Conservation (phyloP, 2,113 vertebrate genomes). For the Corythornis vintsioides region DNA sequence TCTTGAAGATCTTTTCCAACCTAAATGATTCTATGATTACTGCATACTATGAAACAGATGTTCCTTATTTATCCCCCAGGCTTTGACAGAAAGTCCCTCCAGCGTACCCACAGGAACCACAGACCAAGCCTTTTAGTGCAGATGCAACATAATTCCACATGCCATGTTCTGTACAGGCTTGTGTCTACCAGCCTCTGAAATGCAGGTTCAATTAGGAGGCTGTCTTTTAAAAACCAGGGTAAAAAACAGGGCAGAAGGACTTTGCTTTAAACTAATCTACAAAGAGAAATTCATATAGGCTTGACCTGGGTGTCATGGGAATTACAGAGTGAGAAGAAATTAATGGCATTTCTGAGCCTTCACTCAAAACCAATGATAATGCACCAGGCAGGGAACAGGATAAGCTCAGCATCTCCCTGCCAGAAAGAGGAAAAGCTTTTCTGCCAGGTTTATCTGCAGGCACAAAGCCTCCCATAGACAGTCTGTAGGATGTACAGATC, state of each 20-base stretch:
- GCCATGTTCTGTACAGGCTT: not conserved
- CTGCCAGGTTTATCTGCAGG: not conserved
- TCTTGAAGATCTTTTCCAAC: not conserved
- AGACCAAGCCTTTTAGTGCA: not conserved
- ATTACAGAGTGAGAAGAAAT: slow-evolving; percentile 44
- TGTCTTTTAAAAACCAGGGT: slow-evolving; percentile 47
- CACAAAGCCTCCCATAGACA: not conserved
- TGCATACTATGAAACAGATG: not conserved
- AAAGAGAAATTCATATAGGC: slow-evolving; percentile 29
- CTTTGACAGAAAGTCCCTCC: not conserved
- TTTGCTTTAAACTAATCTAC: slow-evolving; percentile 40
- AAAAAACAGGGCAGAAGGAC: slow-evolving; percentile 53
- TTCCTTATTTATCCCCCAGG: not conserved
- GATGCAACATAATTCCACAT: not conserved
- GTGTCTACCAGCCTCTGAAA: slow-evolving; percentile 1
- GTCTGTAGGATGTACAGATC: slow-evolving; percentile 1
- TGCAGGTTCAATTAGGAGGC: not conserved
- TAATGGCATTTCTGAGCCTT: slow-evolving; percentile 37
- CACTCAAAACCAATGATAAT: not conserved
- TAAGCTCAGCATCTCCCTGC: not conserved
- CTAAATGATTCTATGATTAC: not conserved
- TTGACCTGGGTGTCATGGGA: slow-evolving; percentile 26
- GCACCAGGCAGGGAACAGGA: not conserved
- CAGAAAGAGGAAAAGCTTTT: not conserved
- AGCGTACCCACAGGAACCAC: not conserved